phyloP scores from a whole-genome alignment of 2,113 vertebrate species.

The Sardina pilchardus region DNA sequence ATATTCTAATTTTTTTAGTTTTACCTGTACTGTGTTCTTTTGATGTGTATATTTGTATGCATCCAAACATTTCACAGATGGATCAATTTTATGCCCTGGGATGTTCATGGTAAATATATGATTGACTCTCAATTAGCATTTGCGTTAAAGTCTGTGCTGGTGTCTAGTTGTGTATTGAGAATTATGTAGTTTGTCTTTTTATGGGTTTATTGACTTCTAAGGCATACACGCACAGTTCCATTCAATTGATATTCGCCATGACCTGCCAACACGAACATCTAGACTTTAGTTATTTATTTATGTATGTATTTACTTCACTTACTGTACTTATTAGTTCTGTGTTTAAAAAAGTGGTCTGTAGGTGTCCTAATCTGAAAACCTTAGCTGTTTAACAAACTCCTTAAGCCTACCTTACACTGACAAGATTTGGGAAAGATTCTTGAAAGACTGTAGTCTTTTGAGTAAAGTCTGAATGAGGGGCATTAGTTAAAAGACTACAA shows the following conservation, averaged over 20 bases:
- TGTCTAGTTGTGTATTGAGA: background rate
- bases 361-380: conserved; percentile 20
- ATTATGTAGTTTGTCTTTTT: background rate
- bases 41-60: no score
- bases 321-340: background rate
- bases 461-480: no score
- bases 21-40: background rate
- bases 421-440: no score
- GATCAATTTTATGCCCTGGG: background rate
- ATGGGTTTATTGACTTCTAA: background rate
- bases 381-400: conserved; percentile 27
- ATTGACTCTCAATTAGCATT: background rate
- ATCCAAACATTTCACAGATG: background rate
- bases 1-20: no score
- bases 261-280: background rate
- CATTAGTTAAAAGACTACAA: no score
- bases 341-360: background rate
- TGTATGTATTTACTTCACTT: no score
- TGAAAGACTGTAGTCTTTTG: no score
- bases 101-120: background rate
- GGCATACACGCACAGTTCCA: background rate
- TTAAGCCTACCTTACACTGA: no score
- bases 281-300: no score
- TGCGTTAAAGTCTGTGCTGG: background rate
- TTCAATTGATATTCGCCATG: background rate